Evolutionary conservation across 2,113 vertebrate genomes (phyloP).

Genomic region (Eira barbara): DNA sequence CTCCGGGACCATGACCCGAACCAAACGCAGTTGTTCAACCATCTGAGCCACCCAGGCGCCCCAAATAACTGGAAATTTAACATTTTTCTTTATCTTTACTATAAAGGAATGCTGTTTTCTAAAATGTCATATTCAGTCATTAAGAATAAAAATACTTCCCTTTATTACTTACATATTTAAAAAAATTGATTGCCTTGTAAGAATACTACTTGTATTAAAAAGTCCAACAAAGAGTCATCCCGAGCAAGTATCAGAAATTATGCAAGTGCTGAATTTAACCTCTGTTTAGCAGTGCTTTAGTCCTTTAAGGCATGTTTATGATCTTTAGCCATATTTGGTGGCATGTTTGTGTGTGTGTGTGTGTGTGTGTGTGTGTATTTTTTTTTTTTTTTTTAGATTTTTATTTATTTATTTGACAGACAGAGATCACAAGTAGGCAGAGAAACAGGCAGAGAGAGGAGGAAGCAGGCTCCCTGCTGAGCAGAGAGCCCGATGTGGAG

Average conservation of each 20-base stretch:
- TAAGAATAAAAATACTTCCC: background rate
- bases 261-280: background rate
- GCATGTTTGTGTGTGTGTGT: background rate
- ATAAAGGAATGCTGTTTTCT: background rate
- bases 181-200: background rate
- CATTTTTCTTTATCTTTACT: background rate
- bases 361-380: too few species aligned
- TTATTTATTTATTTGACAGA: too few species aligned
- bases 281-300: background rate
- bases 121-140: background rate
- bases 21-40: too few species aligned
- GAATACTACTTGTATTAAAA: background rate
- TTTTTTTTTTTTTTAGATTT: too few species aligned
- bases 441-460: too few species aligned
- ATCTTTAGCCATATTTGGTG: background rate
- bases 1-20: too few species aligned
- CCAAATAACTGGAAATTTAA: background rate
- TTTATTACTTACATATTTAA: background rate
- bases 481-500: too few species aligned
- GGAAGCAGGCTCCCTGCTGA: too few species aligned
- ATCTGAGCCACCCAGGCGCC: too few species aligned
- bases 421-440: too few species aligned
- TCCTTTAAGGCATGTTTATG: background rate
- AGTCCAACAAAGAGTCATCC: background rate
- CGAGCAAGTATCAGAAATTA: background rate